phyloP scores from a whole-genome alignment of 35 echinoderm and acorn worm genomes.

The Heliocidaris erythrogramma region DNA sequence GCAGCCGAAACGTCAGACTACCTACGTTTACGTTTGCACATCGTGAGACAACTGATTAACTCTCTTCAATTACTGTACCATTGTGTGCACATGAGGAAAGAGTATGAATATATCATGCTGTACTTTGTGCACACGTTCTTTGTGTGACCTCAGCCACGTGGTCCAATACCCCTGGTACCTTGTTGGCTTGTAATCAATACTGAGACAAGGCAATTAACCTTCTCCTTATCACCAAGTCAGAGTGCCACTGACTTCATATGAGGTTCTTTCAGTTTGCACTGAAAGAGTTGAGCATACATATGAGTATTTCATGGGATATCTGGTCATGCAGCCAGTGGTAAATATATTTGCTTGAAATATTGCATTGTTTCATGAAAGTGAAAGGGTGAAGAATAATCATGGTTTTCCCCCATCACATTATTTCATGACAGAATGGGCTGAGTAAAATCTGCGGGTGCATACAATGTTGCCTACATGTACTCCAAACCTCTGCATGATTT shows the following conservation, averaged over 20 bases:
- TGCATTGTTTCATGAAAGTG: background rate
- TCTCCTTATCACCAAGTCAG: background rate
- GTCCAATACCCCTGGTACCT: background rate
- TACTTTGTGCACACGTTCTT: background rate
- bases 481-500: no score
- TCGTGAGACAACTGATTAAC: no score
- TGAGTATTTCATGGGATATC: background rate
- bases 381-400: no score
- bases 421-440: no score
- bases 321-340: background rate
- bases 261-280: background rate
- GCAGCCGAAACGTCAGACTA: no score
- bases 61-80: background rate
- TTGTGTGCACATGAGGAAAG: background rate
- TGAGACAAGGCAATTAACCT: background rate
- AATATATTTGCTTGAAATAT: background rate
- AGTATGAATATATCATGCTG: background rate
- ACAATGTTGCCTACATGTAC: background rate
- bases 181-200: background rate
- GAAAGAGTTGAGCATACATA: background rate
- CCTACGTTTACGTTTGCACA: no score
- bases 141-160: constrained; percentile 7
- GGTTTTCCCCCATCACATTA: no score
- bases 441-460: background rate
- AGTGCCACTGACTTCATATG: background rate